Evolutionary conservation across 2,113 vertebrate genomes (phyloP).

Genomic region (Ascaphus truei): DNA sequence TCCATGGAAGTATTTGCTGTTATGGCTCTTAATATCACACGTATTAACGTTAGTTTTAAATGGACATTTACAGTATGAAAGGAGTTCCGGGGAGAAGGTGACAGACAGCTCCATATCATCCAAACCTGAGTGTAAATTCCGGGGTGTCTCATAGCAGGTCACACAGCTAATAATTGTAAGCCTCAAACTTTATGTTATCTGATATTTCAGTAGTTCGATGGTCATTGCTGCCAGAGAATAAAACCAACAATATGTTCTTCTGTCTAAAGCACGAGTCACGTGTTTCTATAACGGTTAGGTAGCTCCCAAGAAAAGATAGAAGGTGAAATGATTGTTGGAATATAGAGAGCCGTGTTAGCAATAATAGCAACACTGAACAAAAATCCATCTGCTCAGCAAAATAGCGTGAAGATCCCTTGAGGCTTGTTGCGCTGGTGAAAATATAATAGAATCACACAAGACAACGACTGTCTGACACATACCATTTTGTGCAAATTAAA

Average conservation of each 20-base stretch:
- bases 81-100: background rate
- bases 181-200: background rate
- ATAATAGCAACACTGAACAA: constrained; percentile 22
- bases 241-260: background rate
- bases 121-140: background rate
- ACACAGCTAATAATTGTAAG: background rate
- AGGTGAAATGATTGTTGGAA: background rate
- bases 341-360: background rate
- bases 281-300: background rate
- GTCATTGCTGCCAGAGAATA: background rate
- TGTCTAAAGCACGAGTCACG: background rate
- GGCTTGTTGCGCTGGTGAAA: constrained; percentile 55
- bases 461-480: constrained; percentile 44
- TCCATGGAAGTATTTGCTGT: no score
- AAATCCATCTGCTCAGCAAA: constrained; percentile 61
- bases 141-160: background rate
- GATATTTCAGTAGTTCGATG: background rate
- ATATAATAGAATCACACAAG: constrained; percentile 48
- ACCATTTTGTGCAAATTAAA: constrained; percentile 56
- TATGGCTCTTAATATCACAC: no score
- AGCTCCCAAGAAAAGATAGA: background rate
- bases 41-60: no score
- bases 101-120: constrained; percentile 3
- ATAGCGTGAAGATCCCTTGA: constrained; percentile 51
- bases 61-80: background rate